Evolutionary conservation across 2,113 vertebrate genomes (phyloP), one percentile per base, ranked within the genome.

Genomic region (Stictonetta naevosa): DNA sequence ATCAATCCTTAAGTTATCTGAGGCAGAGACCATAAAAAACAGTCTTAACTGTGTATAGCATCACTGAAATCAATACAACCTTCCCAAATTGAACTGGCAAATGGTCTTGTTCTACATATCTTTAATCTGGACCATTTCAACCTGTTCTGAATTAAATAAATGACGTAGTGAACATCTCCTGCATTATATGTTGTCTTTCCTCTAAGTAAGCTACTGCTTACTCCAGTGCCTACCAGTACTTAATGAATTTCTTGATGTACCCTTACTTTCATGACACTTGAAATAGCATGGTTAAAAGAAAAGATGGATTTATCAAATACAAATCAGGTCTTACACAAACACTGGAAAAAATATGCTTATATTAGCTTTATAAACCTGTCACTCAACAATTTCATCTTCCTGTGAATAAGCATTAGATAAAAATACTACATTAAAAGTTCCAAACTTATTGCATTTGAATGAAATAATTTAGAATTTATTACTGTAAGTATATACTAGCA

Each of bases 11-110:
- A 58, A n/a, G 72, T 42, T 92, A 86, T 86, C 77, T 69, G n/a
- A 86, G 46, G 29, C 34, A 91, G 86, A 89, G 66, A 83, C 81
- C 83, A 84, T 86, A 91, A 92, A 89, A 56, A 33, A 84, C 16
- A 88, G 64, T 8, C 48, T 84, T 84, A 84, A 56, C 64, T 46
- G 12, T 40, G 21, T 26, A 74, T 4, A 81, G 46, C 46, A 81
- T 75, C 52, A 81, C 50, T 60, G 48, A 78, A 93, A 93, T 86
- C 80, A 76, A 93, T 91, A 92, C 81, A 91, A 11, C 38, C 62
- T 79, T 66, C 56, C 62, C 60, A 82, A 56, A 91, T 64, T 81
- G 75, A 71, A 60, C 42, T 58, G 79, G 83, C 26, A 95, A 82
- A 91, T 68, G 34, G 21, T 68, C 33, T 69, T 79, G 34, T 64